These are phyloP conservation scores for Echeneis naucrates DNA, from an alignment of 2,797 vertebrate species.

Conservation along the genomic window DNA sequence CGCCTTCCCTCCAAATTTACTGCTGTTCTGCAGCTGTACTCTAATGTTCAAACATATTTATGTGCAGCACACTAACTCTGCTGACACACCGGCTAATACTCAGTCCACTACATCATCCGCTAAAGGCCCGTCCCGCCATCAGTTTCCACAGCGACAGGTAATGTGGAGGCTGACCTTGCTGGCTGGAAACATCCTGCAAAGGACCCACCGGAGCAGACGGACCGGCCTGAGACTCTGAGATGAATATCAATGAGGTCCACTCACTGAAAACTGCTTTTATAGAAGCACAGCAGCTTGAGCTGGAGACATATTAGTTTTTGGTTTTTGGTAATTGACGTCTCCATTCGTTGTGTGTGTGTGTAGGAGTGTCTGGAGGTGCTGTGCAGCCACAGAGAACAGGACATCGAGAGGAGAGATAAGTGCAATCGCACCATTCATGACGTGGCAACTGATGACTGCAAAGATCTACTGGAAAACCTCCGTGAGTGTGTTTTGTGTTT, in stretches of 20 bases:
- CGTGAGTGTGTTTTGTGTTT: conserved; percentile 83
- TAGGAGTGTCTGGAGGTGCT: conserved; percentile 96
- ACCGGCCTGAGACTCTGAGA: conserved; percentile 26
- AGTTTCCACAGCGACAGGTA: conserved; percentile 7
- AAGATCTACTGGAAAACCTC: conserved; percentile 96
- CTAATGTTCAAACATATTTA: neutral
- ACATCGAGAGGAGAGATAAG: conserved; percentile 91
- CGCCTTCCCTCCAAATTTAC: neutral
- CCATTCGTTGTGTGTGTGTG: conserved; percentile 63
- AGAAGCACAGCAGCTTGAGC: neutral
- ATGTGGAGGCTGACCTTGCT: conserved; percentile 45
- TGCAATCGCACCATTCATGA: conserved; percentile 93
- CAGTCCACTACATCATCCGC: neutral
- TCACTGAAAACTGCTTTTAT: neutral
- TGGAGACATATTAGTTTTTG: neutral
- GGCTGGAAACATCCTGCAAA: conserved; percentile 14
- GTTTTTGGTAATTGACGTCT: neutral
- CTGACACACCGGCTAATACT: neutral
- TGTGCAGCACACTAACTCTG: neutral
- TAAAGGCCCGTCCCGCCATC: conserved; percentile 16
- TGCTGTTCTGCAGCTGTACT: neutral
- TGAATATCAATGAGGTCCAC: conserved; percentile 35
- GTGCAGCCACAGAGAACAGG: conserved; percentile 91
- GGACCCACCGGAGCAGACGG: conserved; percentile 16
- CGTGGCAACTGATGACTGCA: conserved; percentile 97